Conservation (phyloP, 2,113 vertebrate species). For the Talpa occidentalis region DNA sequence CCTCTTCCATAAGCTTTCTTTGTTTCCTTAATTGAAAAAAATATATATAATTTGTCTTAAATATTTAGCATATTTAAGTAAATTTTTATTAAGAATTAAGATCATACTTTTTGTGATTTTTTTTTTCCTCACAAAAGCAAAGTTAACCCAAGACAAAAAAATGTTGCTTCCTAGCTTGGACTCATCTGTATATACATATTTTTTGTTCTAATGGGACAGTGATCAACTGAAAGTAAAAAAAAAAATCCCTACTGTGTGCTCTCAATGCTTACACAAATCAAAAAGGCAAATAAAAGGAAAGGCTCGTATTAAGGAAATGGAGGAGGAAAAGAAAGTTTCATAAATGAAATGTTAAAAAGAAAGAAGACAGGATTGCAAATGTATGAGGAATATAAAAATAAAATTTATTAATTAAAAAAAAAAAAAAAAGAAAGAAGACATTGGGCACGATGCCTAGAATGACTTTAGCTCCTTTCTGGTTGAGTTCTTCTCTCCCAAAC, state of each 20-base stretch:
- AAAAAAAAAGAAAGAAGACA: too few relatives aligned
- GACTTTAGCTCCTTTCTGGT: background rate
- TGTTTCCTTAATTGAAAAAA: background rate
- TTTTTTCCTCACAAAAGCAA: background rate
- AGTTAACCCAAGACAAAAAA: background rate
- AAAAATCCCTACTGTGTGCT: background rate
- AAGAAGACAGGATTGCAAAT: too few relatives aligned
- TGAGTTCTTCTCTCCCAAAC: background rate
- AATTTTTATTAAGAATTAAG: background rate
- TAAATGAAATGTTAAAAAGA: background rate
- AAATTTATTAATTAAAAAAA: too few relatives aligned
- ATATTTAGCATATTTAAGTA: slow-evolving; percentile 4
- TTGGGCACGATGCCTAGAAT: too few relatives aligned
- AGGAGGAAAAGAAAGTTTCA: background rate
- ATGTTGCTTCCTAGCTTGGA: background rate
- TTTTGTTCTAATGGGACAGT: background rate
- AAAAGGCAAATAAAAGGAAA: slow-evolving; percentile 27
- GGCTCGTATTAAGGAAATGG: background rate
- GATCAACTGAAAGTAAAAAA: background rate
- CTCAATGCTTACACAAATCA: background rate
- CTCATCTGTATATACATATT: too few relatives aligned
- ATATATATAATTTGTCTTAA: background rate
- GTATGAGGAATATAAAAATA: too few relatives aligned
- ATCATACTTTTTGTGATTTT: background rate
- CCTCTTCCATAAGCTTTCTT: background rate